Percentiles rank a stretch among this genome's conserved stretches.
These are phyloP conservation scores for Cyrtodaria siliqua DNA, from an alignment of 2,888 invertebrate genomes.

Conservation along the genomic window DNA sequence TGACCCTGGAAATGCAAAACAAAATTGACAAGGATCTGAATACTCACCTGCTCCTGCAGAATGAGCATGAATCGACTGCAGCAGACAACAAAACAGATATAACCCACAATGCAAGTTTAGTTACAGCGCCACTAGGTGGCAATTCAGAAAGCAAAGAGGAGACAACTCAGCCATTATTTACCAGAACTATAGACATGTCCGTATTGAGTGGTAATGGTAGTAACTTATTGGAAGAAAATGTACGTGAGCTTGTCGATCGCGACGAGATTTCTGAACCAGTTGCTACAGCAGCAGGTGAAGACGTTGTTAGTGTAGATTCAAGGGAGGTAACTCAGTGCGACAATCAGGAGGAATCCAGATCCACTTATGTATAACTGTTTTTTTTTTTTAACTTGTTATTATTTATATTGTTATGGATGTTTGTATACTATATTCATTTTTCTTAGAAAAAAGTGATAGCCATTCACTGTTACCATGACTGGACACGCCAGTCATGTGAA, in stretches of 20 bases:
- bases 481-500: no score
- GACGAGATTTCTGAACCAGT: neutral
- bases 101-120: neutral
- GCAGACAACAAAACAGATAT: neutral
- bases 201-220: neutral
- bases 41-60: conserved; percentile 15
- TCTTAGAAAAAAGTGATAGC: neutral
- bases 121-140: neutral
- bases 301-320: conserved; percentile 11
- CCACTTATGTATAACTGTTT: conserved; percentile 28
- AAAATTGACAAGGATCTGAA: conserved; percentile 21
- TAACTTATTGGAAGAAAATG: neutral
- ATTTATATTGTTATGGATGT: neutral
- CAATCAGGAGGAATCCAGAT: conserved; percentile 18
- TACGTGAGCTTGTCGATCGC: neutral
- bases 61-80: neutral
- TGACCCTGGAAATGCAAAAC: conserved; percentile 71
- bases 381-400: neutral
- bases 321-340: neutral
- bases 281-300: conserved; percentile 15
- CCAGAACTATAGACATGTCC: neutral
- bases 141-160: neutral
- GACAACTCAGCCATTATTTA: neutral
- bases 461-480: no score
- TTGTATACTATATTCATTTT: neutral